phyloP scores from a whole-genome alignment of 2,888 invertebrate genomes.

The Drosophila subsilvestris region DNA sequence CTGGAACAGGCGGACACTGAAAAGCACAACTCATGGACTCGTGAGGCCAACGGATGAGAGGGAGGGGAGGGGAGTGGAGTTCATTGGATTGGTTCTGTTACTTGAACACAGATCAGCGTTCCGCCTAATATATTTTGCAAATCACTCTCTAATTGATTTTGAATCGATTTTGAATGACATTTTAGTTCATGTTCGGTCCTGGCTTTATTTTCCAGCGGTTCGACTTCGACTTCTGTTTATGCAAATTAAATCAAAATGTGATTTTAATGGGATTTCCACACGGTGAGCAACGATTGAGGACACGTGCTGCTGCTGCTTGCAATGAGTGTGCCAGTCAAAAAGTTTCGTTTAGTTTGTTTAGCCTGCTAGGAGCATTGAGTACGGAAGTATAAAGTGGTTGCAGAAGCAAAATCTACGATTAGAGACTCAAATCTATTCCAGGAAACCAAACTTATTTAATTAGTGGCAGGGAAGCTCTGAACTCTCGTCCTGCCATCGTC shows the following conservation, averaged over 20 bases:
- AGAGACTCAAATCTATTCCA: conserved; percentile 26
- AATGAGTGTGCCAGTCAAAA: conserved; percentile 37
- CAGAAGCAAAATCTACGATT: background rate
- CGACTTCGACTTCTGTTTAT: conserved; percentile 57
- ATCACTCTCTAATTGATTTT: conserved; percentile 65
- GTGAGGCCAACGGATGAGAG: background rate
- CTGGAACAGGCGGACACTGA: background rate
- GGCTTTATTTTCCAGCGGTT: conserved; percentile 23
- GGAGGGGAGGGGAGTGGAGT: conserved; percentile 5
- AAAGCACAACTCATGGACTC: conserved; percentile 7
- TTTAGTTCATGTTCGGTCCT: conserved; percentile 29
- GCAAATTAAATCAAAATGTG: conserved; percentile 68
- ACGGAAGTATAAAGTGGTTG: background rate
- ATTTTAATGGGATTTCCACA: conserved; percentile 65
- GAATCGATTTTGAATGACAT: conserved; percentile 62
- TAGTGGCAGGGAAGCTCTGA: conserved; percentile 35
- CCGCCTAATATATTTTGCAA: conserved; percentile 44
- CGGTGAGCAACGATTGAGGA: conserved; percentile 37
- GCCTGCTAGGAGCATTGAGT: background rate
- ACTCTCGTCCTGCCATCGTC: background rate
- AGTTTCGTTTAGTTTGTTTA: conserved; percentile 25
- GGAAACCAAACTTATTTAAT: conserved; percentile 41
- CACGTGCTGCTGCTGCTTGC: conserved; percentile 21
- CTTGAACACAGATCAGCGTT: conserved; percentile 15
- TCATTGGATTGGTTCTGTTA: conserved; percentile 36